Conservation (phyloP, 92 coral and sea anemone genomes). For the Siderastrea radians region DNA sequence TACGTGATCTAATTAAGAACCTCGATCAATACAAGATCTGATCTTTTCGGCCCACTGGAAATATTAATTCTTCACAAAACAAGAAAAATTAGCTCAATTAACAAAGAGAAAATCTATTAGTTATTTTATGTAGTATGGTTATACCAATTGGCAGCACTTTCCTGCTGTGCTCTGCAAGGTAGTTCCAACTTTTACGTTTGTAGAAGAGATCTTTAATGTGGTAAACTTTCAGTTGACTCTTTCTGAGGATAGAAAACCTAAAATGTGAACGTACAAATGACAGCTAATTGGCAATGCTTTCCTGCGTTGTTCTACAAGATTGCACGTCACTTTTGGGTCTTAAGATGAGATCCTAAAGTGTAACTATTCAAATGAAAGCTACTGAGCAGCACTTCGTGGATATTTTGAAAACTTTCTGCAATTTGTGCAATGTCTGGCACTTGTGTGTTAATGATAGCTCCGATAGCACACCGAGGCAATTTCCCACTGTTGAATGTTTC, state of each 20-base stretch:
- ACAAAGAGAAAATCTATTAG: not conserved
- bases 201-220: not conserved
- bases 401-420: too few species aligned
- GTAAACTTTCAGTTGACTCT: not conserved
- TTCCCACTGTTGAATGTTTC: not conserved
- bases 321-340: too few species aligned
- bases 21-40: slow-evolving; percentile 27
- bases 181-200: too few species aligned
- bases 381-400: not conserved
- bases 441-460: not conserved
- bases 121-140: too few species aligned
- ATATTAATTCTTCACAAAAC: slow-evolving; percentile 1
- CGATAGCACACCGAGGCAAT: not conserved
- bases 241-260: not conserved
- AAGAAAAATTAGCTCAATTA: not conserved
- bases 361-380: not conserved
- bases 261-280: not conserved
- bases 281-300: not conserved
- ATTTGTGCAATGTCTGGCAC: not conserved
- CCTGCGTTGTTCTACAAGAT: not conserved
- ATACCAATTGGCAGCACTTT: not conserved
- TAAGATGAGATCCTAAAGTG: not conserved
- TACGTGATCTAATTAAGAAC: slow-evolving; percentile 26
- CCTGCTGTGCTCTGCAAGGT: not conserved
- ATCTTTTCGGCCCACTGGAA: not conserved